Conservation (phyloP, 2,797 vertebrate species). For the Microchirus variegatus region DNA sequence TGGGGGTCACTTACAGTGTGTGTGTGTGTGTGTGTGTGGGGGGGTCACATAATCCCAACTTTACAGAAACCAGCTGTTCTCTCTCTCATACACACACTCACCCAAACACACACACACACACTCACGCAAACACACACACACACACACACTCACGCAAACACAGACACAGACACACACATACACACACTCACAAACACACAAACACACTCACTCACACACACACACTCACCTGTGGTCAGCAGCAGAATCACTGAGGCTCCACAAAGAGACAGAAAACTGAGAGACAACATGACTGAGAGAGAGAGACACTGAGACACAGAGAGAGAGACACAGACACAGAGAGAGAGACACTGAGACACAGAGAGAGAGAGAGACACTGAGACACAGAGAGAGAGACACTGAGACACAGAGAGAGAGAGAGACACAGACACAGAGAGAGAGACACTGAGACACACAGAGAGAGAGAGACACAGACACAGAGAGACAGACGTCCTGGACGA, state of each 20-base stretch:
- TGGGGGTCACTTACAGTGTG: constrained; percentile 1
- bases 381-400: constrained; percentile 34
- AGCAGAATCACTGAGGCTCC: constrained; percentile 44
- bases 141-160: constrained; percentile 9
- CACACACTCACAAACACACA: neutral
- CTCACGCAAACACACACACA: constrained; percentile 29
- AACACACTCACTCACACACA: constrained; percentile 16
- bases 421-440: neutral
- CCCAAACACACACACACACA: constrained; percentile 45
- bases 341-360: constrained; percentile 46
- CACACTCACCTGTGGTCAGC: constrained; percentile 64
- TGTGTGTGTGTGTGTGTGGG: constrained; percentile 19
- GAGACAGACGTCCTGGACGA: constrained; percentile 43
- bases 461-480: constrained; percentile 13
- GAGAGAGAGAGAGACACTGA: constrained; percentile 30
- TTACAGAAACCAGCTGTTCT: constrained; percentile 55
- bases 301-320: no score
- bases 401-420: neutral
- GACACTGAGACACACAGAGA: constrained; percentile 1
- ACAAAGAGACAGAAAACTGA: constrained; percentile 35
- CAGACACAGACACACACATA: neutral
- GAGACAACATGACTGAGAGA: constrained; percentile 45
- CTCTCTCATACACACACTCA: constrained; percentile 3
- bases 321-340: constrained; percentile 13
- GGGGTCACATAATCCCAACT: constrained; percentile 33